Evolutionary conservation across 2,888 invertebrate genomes (phyloP).

Genomic region (Ophion costatus): DNA sequence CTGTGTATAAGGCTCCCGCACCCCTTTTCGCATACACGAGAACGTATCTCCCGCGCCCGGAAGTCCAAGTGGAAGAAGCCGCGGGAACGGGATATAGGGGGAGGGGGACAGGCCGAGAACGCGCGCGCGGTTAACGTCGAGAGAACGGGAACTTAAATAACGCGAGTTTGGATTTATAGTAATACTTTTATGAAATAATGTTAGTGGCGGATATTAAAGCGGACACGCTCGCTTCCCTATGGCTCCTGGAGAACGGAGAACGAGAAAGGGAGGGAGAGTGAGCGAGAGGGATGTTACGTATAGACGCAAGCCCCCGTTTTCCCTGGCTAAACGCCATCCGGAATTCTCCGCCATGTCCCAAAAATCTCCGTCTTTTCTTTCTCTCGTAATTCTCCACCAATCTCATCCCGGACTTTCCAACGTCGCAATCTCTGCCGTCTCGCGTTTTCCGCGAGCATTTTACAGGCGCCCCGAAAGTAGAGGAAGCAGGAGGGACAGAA

Average conservation of each 20-base stretch:
- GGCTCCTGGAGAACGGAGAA: constrained; percentile 26
- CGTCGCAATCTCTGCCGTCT: constrained; percentile 24
- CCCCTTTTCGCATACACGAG: constrained; percentile 26
- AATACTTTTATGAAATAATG: constrained; percentile 84
- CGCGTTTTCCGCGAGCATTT: constrained; percentile 34
- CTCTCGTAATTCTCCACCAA: constrained; percentile 71
- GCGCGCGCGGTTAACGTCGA: constrained; percentile 48
- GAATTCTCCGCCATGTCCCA: constrained; percentile 68
- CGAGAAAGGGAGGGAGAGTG: constrained; percentile 37
- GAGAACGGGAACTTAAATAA: constrained; percentile 77
- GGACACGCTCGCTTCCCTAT: constrained; percentile 75
- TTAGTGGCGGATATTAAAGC: constrained; percentile 84
- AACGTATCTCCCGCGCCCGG: constrained; percentile 44
- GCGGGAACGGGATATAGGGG: constrained; percentile 35
- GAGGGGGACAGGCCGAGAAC: constrained; percentile 20
- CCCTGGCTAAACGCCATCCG: constrained; percentile 78
- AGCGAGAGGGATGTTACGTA: constrained; percentile 1
- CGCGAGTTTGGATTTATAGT: constrained; percentile 83
- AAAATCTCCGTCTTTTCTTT: constrained; percentile 62
- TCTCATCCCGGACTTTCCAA: constrained; percentile 41
- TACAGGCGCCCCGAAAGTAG: constrained; percentile 1
- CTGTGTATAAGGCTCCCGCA: constrained; percentile 6
- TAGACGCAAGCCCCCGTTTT: constrained; percentile 11
- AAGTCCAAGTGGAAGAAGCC: constrained; percentile 15
- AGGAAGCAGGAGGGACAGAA: no score